Evolutionary conservation across 2,797 vertebrate genomes (phyloP), one percentile per base, ranked within the genome.

Genomic region (Buceros bicornis): DNA sequence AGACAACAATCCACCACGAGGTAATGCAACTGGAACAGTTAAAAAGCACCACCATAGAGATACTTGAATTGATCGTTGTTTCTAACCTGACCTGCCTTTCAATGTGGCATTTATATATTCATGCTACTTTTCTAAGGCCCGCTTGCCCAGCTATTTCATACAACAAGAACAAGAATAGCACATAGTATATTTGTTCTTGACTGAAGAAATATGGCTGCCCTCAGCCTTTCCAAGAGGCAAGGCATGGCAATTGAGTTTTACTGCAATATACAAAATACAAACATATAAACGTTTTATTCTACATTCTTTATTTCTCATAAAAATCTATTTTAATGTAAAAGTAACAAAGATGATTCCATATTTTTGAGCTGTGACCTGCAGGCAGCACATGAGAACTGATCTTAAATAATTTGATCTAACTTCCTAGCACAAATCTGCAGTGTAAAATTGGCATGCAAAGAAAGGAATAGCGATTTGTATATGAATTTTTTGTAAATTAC

Each of bases 351-450:
- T 15, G 2, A 80, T 81, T 81, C 54, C 13, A 16, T 82, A 47
- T 43, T 76, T 65, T 82, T 92, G 71, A 87, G 35, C 43, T 18
- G 9, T 54, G 21, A 74, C 25, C 10, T 48, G 71, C 42, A 87
- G 51, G 33, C 13, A 69, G 3, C 16, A 28, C 29, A 82, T 18
- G n/a, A 77, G 93, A 80, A 54, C 18, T 62, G 26, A 47, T 79
- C 28, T 84, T 87, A 82, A 94, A 85, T 62, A 70, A 74, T 85
- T 69, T 69, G 31, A 57, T 21, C 13, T 82, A 66, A 62, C 57
- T 78, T 87, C 53, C n/a, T 82, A 64, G 5, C 33, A 87, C 14
- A 92, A 71, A 92, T 58, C 12, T 4, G 35, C 50, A 42, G 6
- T 20, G 31, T 89, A 48, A 86, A 83, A 71, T 81, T 64, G 25